Percentiles rank a stretch among this genome's conserved stretches.
Conservation (phyloP, 2,113 vertebrate genomes). For the Bujurquina vittata region DNA sequence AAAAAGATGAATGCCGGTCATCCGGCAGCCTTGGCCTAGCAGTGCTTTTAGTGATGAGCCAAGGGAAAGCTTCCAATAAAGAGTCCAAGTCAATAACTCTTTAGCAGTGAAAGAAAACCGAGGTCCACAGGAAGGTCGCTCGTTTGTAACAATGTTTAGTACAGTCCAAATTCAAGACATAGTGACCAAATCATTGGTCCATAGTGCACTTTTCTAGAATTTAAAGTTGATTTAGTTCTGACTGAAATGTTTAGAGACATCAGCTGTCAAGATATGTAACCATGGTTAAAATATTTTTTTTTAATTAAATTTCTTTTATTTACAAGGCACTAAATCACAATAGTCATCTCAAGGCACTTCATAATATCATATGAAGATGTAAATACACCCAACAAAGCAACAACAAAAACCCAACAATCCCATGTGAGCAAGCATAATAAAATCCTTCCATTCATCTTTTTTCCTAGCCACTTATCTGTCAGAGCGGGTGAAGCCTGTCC, state of each 20-base stretch:
- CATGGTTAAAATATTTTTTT: no score
- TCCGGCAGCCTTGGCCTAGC: slow-evolving; percentile 15
- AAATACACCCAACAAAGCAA: neutral
- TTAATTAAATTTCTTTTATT: no score
- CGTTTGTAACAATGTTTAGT: neutral
- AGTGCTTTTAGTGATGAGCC: slow-evolving; percentile 28
- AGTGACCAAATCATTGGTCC: neutral
- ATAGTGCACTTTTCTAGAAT: neutral
- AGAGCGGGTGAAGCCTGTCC: neutral
- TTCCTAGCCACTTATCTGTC: neutral
- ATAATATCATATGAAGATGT: neutral
- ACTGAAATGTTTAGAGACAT: neutral
- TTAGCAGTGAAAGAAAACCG: slow-evolving; percentile 20
- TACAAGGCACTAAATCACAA: neutral
- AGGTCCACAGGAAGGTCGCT: slow-evolving; percentile 41
- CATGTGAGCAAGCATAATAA: neutral
- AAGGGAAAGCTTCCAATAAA: slow-evolving; percentile 29
- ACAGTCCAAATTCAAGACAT: neutral
- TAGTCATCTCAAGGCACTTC: neutral
- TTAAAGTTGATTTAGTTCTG: neutral
- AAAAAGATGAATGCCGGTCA: slow-evolving; percentile 39
- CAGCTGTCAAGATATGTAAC: neutral
- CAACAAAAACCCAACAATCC: neutral
- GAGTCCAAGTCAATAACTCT: slow-evolving; percentile 45
- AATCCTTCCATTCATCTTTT: neutral